phyloP scores from a whole-genome alignment of 2,797 vertebrate genomes.

The Passerculus sandwichensis region DNA sequence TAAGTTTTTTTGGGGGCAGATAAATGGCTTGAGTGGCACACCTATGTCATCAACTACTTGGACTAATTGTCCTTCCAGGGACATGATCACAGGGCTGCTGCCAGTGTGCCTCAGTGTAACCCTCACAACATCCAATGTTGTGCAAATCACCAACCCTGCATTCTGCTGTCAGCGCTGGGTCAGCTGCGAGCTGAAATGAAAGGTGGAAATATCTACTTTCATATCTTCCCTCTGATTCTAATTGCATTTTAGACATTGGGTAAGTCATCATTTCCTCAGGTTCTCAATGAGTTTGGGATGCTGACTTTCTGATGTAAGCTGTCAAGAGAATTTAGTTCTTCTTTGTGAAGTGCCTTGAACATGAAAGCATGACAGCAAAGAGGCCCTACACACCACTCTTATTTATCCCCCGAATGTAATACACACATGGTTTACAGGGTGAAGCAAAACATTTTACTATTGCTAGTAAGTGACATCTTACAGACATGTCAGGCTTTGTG shows the following conservation, averaged over 20 bases:
- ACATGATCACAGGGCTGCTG: not conserved
- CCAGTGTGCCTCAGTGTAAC: not conserved
- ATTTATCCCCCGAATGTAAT: not conserved
- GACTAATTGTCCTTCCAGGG: not conserved
- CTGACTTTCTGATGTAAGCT: not conserved
- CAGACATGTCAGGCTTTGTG: not conserved
- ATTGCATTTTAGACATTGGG: not conserved
- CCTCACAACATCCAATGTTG: accelerated
- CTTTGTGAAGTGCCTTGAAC: not conserved
- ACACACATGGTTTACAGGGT: not conserved
- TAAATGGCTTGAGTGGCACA: not conserved
- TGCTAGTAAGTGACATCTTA: not conserved
- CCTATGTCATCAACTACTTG: not conserved
- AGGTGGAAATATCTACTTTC: not conserved
- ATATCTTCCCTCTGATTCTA: not conserved
- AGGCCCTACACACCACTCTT: not conserved
- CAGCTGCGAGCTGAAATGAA: not conserved
- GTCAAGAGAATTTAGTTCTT: not conserved
- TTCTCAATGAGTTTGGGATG: not conserved
- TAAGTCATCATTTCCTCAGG: not conserved
- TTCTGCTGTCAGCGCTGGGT: not conserved
- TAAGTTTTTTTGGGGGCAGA: not conserved
- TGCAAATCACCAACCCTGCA: not conserved
- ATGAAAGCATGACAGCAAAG: not conserved
- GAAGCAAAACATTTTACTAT: not conserved